These are phyloP conservation scores for Naso thynnoides DNA, from an alignment of 2,797 vertebrate species.

Conservation along the genomic window DNA sequence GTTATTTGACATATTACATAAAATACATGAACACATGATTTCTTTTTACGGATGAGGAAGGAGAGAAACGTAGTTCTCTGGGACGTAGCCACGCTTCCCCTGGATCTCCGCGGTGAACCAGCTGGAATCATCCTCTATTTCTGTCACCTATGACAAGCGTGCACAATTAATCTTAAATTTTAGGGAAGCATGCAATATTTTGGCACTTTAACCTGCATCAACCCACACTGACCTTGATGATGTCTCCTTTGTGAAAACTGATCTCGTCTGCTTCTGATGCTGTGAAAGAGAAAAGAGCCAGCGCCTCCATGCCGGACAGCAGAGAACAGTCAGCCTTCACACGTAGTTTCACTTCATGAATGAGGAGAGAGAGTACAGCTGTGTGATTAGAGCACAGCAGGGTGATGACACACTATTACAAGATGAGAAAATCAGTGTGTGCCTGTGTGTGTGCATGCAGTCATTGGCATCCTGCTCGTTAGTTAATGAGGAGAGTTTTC, in stretches of 20 bases:
- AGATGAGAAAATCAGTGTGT: conserved; percentile 55
- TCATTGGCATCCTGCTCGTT: conserved; percentile 71
- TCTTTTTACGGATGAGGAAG: conserved; percentile 90
- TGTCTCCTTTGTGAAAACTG: conserved; percentile 90
- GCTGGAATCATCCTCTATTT: conserved; percentile 93
- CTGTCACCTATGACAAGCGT: conserved; percentile 87
- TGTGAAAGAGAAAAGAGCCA: conserved; percentile 91
- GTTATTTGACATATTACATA: not conserved
- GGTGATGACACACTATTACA: conserved; percentile 23
- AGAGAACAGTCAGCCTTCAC: not conserved
- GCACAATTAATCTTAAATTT: conserved; percentile 23
- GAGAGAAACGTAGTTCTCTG: conserved; percentile 92
- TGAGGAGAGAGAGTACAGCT: conserved; percentile 46
- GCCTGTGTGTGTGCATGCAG: conserved; percentile 41
- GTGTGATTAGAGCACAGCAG: conserved; percentile 39
- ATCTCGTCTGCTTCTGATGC: conserved; percentile 88
- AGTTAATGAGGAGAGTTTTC: conserved; percentile 78
- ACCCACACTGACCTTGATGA: conserved; percentile 86
- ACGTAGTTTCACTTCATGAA: conserved; percentile 59
- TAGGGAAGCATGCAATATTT: not conserved
- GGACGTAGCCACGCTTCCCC: conserved; percentile 89
- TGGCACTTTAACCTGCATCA: not conserved
- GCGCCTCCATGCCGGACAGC: conserved; percentile 87
- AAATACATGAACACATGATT: not conserved
- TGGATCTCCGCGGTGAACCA: conserved; percentile 92